A percentile compares a stretch with the other conserved stretches of the same genome.
phyloP scores from a whole-genome alignment of 2,888 invertebrate species.

The Epirrhoe alternata region DNA sequence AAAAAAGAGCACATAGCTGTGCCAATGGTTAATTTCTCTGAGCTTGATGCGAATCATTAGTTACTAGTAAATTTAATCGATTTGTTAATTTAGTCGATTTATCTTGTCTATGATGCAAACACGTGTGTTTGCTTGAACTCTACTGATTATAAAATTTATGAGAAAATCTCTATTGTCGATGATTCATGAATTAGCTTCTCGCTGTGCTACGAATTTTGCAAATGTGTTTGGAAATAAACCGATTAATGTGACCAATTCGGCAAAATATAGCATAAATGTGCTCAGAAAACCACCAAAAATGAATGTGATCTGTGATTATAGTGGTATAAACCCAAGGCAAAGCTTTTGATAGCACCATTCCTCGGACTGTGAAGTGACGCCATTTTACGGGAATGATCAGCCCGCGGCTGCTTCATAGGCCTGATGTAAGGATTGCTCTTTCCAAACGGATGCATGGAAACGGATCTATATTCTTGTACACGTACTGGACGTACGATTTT shows the following conservation, averaged over 20 bases:
- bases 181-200: slow-evolving; percentile 81
- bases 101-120: slow-evolving; percentile 28
- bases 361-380: slow-evolving; percentile 83
- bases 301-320: slow-evolving; percentile 62
- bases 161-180: slow-evolving; percentile 67
- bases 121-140: slow-evolving; percentile 33
- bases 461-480: slow-evolving; percentile 78
- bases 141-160: slow-evolving; percentile 55
- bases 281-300: slow-evolving; percentile 63
- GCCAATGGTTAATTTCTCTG: too few relatives aligned
- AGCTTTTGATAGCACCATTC: slow-evolving; percentile 78
- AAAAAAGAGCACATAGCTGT: too few relatives aligned
- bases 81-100: slow-evolving; percentile 9
- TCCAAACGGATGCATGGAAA: slow-evolving; percentile 81
- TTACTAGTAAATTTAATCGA: too few relatives aligned
- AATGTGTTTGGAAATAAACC: slow-evolving; percentile 84
- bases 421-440: slow-evolving; percentile 80
- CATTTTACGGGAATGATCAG: slow-evolving; percentile 86
- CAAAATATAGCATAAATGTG: slow-evolving; percentile 59
- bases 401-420: slow-evolving; percentile 83
- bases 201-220: slow-evolving; percentile 75
- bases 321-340: slow-evolving; percentile 62
- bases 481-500: slow-evolving; percentile 84
- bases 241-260: slow-evolving; percentile 60
- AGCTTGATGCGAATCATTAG: too few relatives aligned